Conservation (phyloP, 2,797 vertebrate species). For the Sylvia borin region DNA sequence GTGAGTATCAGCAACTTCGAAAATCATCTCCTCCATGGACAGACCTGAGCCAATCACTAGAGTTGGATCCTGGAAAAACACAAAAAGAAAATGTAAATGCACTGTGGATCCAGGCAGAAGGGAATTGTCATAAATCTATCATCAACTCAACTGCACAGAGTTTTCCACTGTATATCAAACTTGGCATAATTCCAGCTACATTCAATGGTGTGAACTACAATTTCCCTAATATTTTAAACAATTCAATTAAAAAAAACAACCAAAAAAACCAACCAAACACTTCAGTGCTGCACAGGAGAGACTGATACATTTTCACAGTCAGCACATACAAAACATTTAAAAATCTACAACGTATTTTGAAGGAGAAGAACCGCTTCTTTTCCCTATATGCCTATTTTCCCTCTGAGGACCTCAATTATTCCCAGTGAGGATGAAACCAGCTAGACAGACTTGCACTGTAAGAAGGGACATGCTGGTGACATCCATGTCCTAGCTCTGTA, state of each 20-base stretch:
- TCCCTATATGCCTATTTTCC: too few species aligned
- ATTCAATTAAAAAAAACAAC: not conserved
- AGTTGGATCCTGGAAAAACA: constrained; percentile 85
- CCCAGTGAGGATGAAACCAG: not conserved
- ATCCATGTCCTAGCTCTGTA: not conserved
- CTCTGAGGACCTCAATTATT: not conserved
- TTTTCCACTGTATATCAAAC: not conserved
- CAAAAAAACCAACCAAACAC: not conserved
- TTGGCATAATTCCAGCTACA: not conserved
- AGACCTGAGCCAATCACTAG: constrained; percentile 93
- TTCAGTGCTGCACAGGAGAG: not conserved
- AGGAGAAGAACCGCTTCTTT: not conserved
- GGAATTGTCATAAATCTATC: not conserved
- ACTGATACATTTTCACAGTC: not conserved
- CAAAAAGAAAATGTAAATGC: not conserved
- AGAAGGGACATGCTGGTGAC: not conserved
- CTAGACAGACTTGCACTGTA: not conserved
- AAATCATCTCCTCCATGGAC: constrained; percentile 99
- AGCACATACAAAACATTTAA: not conserved
- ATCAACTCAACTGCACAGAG: not conserved
- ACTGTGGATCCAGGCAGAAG: not conserved
- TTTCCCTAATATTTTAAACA: not conserved
- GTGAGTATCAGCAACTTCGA: constrained; percentile 97
- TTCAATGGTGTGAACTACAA: not conserved
- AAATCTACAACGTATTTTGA: not conserved